A percentile compares a stretch with the other conserved stretches of the same genome.
Evolutionary conservation across 2,797 vertebrate genomes (phyloP).

Genomic region (Streptopelia turtur): DNA sequence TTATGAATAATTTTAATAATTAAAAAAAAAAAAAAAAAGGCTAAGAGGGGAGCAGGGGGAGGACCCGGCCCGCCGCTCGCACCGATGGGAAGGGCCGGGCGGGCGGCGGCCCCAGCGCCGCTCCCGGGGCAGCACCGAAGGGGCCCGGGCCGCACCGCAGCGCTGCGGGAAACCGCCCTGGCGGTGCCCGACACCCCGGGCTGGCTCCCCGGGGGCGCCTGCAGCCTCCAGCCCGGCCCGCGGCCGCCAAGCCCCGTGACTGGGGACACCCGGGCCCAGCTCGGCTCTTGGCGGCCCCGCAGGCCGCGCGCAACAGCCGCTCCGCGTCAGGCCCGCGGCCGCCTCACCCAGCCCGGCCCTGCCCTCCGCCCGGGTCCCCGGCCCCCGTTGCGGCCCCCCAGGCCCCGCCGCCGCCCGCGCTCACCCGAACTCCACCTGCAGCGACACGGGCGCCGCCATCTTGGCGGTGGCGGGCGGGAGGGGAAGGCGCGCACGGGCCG

Average conservation of each 20-base stretch:
- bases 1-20: conserved; percentile 34
- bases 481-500: neutral
- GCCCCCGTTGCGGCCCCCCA: neutral
- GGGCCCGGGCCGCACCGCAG: neutral
- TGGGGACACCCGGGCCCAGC: neutral
- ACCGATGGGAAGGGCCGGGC: neutral
- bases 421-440: conserved; percentile 93
- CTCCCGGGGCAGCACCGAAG: neutral
- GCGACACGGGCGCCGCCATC: conserved; percentile 90
- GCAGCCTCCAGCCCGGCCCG: neutral
- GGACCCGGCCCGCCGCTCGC: neutral
- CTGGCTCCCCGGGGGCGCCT: neutral
- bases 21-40: too few species aligned
- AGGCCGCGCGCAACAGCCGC: neutral
- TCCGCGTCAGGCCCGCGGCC: neutral
- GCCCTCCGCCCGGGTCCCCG: neutral
- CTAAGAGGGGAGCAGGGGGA: neutral
- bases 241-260: neutral
- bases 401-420: conserved; percentile 50
- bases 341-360: neutral
- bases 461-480: conserved; percentile 63
- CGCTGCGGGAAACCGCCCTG: neutral
- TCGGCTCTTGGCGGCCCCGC: too few species aligned
- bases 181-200: neutral
- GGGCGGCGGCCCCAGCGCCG: too few species aligned